Base-by-base conservation (phyloP, 2,113 vertebrate species). In the Glaucomys volans region DNA sequence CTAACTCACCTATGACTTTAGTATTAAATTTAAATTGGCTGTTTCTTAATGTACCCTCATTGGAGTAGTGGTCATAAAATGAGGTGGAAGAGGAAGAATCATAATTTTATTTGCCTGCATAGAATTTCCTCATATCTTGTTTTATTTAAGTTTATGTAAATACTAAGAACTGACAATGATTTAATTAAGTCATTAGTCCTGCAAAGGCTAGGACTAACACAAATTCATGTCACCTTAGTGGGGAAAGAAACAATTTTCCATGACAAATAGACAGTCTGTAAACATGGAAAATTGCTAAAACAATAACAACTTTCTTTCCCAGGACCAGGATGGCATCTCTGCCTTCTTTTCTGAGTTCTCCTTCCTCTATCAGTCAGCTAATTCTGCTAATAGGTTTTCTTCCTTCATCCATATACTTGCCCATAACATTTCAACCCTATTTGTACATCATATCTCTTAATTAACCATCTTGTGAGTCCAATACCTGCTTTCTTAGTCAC, bases 1-100 rank as follows among this genome's bases (percentile, higher is more conserved):
- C 69, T 94, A 92, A 92, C 50, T 96, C 42, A 84, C 71, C 76
- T 80, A n/a, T 92, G 69, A 90, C 85, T 90, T 96, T 87, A 40
- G 66, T 30, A 75, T 44, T 37, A 90, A 67, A 80, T 94, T 83
- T 92, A 87, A 87, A 90, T 42, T 32, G 28, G 8, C 71, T 83
- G 8, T 89, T 90, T 95, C 40, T 92, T 72, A 92, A 17, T 74
- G 20, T 90, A 35, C 75, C 42, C 62, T 79, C 84, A 90, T 30
- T 87, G 22, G 28, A 96, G 77, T 90, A 67, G 26, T n/a, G 13
- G 1, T 35, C 28, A 40, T 42, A 72, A 74, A 92, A 71, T 84
- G 64, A 84, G 2, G 4, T 79, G 14, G 11, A 94, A 30, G 44
- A 88, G 57, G 92, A 87, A 90, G 14, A 82, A 75, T 22, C 32